Conservation (phyloP, 2,797 vertebrate genomes). For the Picus viridis region DNA sequence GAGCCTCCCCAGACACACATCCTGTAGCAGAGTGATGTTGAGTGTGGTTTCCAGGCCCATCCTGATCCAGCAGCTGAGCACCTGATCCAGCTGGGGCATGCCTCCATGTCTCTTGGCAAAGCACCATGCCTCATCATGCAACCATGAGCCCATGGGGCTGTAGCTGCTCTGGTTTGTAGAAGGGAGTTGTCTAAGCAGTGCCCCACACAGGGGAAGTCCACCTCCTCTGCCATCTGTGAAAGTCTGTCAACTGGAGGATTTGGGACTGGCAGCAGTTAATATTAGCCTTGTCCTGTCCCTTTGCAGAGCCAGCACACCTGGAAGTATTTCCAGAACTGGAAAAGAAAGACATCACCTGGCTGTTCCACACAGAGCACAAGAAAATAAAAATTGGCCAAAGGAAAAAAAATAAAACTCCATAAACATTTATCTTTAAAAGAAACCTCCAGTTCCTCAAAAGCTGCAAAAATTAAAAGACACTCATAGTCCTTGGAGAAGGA, state of each 20-base stretch:
- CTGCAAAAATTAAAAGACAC: neutral
- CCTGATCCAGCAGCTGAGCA: neutral
- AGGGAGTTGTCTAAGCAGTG: neutral
- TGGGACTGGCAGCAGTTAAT: neutral
- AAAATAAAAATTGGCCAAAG: neutral
- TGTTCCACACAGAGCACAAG: neutral
- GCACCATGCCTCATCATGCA: accelerated
- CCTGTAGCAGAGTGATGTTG: neutral
- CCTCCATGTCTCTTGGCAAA: neutral
- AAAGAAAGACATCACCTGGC: neutral
- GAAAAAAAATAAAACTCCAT: neutral
- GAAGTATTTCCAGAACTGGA: neutral
- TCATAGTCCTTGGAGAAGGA: neutral
- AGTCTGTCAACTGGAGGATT: neutral
- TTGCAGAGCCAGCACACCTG: neutral
- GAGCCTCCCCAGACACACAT: neutral
- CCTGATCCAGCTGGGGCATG: accelerated
- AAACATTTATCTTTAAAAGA: neutral
- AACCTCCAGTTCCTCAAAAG: neutral
- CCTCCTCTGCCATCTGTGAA: neutral
- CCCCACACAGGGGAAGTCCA: neutral
- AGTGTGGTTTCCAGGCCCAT: neutral
- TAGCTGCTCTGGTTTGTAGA: neutral
- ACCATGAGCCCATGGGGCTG: accelerated
- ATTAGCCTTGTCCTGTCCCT: neutral